Evolutionary conservation across 2,113 vertebrate species (phyloP), one percentile per base, ranked within the genome.

Genomic region (Tachycineta bicolor): DNA sequence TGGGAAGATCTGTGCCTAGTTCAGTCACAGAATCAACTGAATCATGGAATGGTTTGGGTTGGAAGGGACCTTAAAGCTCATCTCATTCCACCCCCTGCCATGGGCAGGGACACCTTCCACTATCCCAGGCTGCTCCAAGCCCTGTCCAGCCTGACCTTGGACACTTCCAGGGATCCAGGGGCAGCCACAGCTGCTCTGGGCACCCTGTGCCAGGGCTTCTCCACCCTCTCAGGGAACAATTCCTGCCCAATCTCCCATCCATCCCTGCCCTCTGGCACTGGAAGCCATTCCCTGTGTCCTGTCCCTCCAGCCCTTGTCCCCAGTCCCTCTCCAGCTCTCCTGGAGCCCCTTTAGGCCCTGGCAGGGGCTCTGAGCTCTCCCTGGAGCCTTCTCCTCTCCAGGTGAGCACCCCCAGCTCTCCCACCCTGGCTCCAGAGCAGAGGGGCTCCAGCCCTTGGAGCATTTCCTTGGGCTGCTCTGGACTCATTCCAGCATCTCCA

Each of bases 91-190:
- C 5, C 6, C 14, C 23, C 12, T 25, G 12, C 33, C 33, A 6
- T 4, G 44, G 4, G 5, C 60, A 68, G 20, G 39, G 62, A 46
- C 20, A n/a, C 3, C 7, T 75, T 0, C 16, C 39, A 5, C 19
- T 39, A 0, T 23, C 12, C 33, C 28, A 53, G 46, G 19, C 0
- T 20, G 33, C 46, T 14, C 53, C 69, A 4, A 59, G 8, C 6
- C 22, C 44, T 0, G 0, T n/a, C 33, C 68, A 74, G 0, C 23
- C 46, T 47, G 69, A 16, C 28, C 53, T 46, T 44, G 52, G 31
- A 0, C 18, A 21, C 19, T 81, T 0, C 44, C 77, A 74, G 77
- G 69, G 62, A 60, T 82, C 41, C 41, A 55, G 77, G 19, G 69
- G 39, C 69, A 82, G 28, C 46, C 69, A 5, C 69, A 75, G 69